These are phyloP conservation scores for Tragelaphus imberbis DNA, from an alignment of 2,113 vertebrate species.

Conservation along the genomic window DNA sequence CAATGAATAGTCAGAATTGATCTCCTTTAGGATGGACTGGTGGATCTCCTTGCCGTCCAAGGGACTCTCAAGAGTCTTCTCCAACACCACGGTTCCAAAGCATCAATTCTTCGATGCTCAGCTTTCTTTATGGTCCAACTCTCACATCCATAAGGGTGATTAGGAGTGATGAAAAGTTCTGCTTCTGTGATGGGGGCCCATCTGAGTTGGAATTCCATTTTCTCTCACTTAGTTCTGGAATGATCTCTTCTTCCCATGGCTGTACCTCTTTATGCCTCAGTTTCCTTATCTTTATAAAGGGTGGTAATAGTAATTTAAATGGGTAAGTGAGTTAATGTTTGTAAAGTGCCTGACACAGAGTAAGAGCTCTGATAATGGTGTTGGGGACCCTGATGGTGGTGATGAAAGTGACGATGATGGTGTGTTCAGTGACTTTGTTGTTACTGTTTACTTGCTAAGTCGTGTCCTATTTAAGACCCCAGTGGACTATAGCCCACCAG, in stretches of 20 bases:
- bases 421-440: not conserved
- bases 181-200: not conserved
- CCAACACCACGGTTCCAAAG: not conserved
- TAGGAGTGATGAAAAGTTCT: not conserved
- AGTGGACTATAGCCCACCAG: not conserved
- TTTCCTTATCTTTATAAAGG: not conserved
- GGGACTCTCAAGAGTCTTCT: not conserved
- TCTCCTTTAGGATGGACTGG: not conserved
- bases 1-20: not conserved
- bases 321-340: not conserved
- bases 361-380: not conserved
- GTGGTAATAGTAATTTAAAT: not conserved
- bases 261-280: not conserved
- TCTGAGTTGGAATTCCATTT: not conserved
- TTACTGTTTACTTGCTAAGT: not conserved
- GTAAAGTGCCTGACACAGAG: not conserved
- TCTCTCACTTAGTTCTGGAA: not conserved
- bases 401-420: accelerated
- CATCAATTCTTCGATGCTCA: not conserved
- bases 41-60: not conserved
- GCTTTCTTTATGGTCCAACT: not conserved
- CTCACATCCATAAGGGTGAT: not conserved
- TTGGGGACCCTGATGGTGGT: accelerated
- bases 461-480: not conserved
- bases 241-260: not conserved